Evolutionary conservation across 2,888 invertebrate species (phyloP).

Genomic region (Seladonia tumulorum): DNA sequence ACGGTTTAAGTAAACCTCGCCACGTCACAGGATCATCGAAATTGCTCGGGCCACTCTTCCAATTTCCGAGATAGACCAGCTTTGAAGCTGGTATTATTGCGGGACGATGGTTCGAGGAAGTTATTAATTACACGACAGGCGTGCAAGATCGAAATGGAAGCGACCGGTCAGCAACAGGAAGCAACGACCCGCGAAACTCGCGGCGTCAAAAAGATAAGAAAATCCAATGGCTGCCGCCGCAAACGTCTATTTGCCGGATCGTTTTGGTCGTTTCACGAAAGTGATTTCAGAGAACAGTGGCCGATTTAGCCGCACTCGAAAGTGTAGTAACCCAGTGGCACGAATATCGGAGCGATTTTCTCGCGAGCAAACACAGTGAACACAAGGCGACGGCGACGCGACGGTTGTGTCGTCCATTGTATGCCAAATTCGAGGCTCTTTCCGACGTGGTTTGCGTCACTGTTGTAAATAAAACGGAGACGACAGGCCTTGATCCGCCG

Average conservation of each 20-base stretch:
- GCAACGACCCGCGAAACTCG: neutral
- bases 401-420: slow-evolving; percentile 30
- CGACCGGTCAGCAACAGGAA: slow-evolving; percentile 4
- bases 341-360: slow-evolving; percentile 57
- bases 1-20: too few species aligned
- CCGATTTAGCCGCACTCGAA: slow-evolving; percentile 55
- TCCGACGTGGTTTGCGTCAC: slow-evolving; percentile 37
- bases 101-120: slow-evolving; percentile 23
- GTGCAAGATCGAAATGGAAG: neutral
- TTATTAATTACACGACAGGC: slow-evolving; percentile 38
- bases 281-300: slow-evolving; percentile 33
- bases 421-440: slow-evolving; percentile 46
- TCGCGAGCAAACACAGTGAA: slow-evolving; percentile 30
- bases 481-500: neutral
- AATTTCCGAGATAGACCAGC: slow-evolving; percentile 9
- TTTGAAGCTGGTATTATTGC: slow-evolving; percentile 21
- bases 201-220: neutral
- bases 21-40: too few species aligned
- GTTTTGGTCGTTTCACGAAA: slow-evolving; percentile 38
- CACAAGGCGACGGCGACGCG: slow-evolving; percentile 2
- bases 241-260: neutral
- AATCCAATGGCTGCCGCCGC: neutral
- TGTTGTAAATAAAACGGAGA: slow-evolving; percentile 38
- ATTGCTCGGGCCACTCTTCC: neutral
- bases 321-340: slow-evolving; percentile 67